Evolutionary conservation across 2,113 vertebrate genomes (phyloP).

Genomic region (Microcebus murinus): DNA sequence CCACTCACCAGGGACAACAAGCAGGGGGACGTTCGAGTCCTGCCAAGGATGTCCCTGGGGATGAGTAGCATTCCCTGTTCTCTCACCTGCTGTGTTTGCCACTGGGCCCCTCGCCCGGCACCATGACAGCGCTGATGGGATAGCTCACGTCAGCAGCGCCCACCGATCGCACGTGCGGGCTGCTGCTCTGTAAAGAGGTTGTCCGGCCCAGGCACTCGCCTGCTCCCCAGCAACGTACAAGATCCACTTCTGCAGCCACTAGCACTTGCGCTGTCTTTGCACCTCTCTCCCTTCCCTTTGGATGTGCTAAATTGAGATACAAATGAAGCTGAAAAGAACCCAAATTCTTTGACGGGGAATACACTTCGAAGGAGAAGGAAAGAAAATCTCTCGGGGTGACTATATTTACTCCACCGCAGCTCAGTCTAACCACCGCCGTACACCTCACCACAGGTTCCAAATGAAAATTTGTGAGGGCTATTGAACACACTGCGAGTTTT

Average conservation of each 20-base stretch:
- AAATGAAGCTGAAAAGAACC: conserved; percentile 28
- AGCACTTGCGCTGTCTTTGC: background rate
- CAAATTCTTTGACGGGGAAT: conserved; percentile 21
- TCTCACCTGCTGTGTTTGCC: rapidly evolving
- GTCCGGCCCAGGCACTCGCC: background rate
- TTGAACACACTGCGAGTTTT: conserved; percentile 77
- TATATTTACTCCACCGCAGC: conserved; percentile 44
- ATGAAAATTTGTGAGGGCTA: conserved; percentile 72
- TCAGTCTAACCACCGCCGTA: conserved; percentile 43
- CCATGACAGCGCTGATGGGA: background rate
- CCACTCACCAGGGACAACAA: background rate
- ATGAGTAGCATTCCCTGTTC: background rate
- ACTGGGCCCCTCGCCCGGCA: background rate
- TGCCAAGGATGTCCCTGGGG: background rate
- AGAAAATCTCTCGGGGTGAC: conserved; percentile 23
- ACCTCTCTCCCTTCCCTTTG: background rate
- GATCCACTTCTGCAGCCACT: background rate
- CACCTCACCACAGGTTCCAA: conserved; percentile 73
- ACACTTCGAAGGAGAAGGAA: background rate
- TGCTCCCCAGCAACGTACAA: background rate
- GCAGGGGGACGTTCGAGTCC: rapidly evolving
- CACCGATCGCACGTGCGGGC: background rate
- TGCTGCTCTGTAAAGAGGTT: background rate
- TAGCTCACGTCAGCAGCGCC: background rate
- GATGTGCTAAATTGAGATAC: conserved; percentile 35